Percentiles rank a stretch among this genome's conserved stretches.
Conservation (phyloP, 2,113 vertebrate species). For the Cyrtonyx montezumae region DNA sequence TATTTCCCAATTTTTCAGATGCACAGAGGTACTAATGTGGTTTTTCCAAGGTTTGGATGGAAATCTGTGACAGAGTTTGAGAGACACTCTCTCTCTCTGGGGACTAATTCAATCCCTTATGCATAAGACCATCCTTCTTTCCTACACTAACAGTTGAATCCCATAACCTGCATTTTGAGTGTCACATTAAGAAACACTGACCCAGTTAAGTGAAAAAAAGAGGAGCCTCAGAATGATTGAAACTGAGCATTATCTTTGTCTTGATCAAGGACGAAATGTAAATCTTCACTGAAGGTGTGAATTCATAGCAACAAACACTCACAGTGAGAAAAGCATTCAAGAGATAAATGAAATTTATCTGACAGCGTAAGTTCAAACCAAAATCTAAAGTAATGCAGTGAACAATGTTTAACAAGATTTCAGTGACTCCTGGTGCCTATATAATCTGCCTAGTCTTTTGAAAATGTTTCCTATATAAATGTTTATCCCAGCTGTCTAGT, state of each 20-base stretch:
- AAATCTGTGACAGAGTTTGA: background rate
- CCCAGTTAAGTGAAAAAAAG: slow-evolving; percentile 13
- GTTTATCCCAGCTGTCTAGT: slow-evolving; percentile 71
- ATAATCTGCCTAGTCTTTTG: slow-evolving; percentile 74
- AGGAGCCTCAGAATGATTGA: slow-evolving; percentile 27
- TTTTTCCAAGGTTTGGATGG: slow-evolving; percentile 7
- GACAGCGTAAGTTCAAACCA: slow-evolving; percentile 70
- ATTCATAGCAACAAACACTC: slow-evolving; percentile 70
- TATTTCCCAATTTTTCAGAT: slow-evolving; percentile 10
- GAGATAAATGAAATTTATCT: slow-evolving; percentile 78
- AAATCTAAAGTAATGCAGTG: slow-evolving; percentile 71
- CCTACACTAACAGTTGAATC: background rate
- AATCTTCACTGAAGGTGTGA: slow-evolving; percentile 70
- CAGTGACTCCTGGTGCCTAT: slow-evolving; percentile 71
- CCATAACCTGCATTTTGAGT: slow-evolving; percentile 8
- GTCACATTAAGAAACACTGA: slow-evolving; percentile 19
- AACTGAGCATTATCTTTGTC: slow-evolving; percentile 59
- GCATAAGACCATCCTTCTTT: slow-evolving; percentile 17
- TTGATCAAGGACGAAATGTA: slow-evolving; percentile 68
- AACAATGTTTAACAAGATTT: slow-evolving; percentile 77
- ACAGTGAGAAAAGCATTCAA: slow-evolving; percentile 57
- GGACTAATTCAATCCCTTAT: background rate
- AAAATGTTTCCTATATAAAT: slow-evolving; percentile 73
- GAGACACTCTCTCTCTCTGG: background rate
- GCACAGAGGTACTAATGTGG: background rate